These are phyloP conservation scores for Phrynocephalus versicolor DNA, from an alignment of 2,113 vertebrate species.

Conservation along the genomic window DNA sequence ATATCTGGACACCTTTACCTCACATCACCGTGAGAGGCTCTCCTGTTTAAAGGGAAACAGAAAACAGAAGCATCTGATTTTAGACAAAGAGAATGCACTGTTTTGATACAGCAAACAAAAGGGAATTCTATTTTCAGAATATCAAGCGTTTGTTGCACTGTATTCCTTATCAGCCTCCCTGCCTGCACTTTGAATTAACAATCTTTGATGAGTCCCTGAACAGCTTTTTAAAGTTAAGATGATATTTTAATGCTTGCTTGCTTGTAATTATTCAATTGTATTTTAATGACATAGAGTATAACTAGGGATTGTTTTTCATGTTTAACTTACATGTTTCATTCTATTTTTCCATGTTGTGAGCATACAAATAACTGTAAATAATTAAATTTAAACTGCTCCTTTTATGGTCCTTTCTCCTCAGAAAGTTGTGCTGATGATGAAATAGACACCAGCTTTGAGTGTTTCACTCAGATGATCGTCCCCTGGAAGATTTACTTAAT, in stretches of 20 bases:
- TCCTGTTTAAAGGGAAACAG: background rate
- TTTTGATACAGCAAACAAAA: no score
- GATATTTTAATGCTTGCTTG: no score
- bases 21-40: no score
- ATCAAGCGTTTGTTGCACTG: background rate
- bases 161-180: constrained; percentile 4
- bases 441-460: constrained; percentile 68
- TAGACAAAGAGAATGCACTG: background rate
- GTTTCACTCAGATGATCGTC: constrained; percentile 68
- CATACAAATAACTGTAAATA: no score
- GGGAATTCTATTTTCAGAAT: constrained; percentile 1
- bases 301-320: no score
- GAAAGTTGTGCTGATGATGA: constrained; percentile 71
- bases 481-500: constrained; percentile 55
- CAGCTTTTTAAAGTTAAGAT: no score
- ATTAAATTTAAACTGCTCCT: rapidly evolving
- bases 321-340: no score
- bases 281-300: no score
- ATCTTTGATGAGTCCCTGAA: no score
- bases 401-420: constrained; percentile 46
- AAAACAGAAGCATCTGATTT: background rate
- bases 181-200: background rate
- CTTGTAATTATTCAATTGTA: no score
- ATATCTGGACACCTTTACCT: no score
- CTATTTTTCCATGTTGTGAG: no score